A percentile compares a stretch with the other conserved stretches of the same genome.
phyloP scores from a whole-genome alignment of 1,140 invertebrate genomes.

The Eulimnadia texana region DNA sequence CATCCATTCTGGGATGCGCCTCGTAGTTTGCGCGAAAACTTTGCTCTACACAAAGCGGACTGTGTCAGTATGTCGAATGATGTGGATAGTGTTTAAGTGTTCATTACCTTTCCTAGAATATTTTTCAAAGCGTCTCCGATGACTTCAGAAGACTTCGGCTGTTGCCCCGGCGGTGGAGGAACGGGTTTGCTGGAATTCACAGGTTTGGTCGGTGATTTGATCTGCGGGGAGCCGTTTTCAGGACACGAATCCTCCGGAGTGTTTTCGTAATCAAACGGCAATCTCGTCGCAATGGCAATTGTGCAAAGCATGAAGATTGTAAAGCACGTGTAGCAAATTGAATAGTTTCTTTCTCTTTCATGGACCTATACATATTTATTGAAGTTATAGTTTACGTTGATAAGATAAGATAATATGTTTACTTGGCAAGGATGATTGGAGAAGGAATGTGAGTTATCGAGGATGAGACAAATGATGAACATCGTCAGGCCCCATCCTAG shows the following conservation, averaged over 20 bases:
- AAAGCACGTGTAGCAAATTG: slow-evolving; percentile 95
- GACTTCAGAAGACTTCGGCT: slow-evolving; percentile 9
- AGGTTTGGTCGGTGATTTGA: neutral
- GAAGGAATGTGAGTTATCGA: slow-evolving; percentile 88
- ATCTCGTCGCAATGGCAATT: slow-evolving; percentile 77
- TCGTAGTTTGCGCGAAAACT: slow-evolving; percentile 83
- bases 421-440: slow-evolving; percentile 34
- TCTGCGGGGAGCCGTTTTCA: neutral
- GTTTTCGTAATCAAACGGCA: slow-evolving; percentile 33
- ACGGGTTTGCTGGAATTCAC: neutral
- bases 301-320: slow-evolving; percentile 87
- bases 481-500: slow-evolving; percentile 95
- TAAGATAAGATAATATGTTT: neutral
- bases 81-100: neutral
- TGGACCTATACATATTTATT: slow-evolving; percentile 34
- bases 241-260: neutral
- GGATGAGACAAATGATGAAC: slow-evolving; percentile 96
- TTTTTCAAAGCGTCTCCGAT: slow-evolving; percentile 12
- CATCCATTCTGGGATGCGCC: slow-evolving; percentile 82
- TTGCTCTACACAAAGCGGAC: slow-evolving; percentile 55
- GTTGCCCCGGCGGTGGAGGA: neutral
- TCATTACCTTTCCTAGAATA: slow-evolving; percentile 11
- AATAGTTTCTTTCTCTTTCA: slow-evolving; percentile 89
- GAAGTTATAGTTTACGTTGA: neutral
- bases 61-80: neutral